phyloP scores from a whole-genome alignment of 2,113 vertebrate species.

The Lepidothrix coronata region DNA sequence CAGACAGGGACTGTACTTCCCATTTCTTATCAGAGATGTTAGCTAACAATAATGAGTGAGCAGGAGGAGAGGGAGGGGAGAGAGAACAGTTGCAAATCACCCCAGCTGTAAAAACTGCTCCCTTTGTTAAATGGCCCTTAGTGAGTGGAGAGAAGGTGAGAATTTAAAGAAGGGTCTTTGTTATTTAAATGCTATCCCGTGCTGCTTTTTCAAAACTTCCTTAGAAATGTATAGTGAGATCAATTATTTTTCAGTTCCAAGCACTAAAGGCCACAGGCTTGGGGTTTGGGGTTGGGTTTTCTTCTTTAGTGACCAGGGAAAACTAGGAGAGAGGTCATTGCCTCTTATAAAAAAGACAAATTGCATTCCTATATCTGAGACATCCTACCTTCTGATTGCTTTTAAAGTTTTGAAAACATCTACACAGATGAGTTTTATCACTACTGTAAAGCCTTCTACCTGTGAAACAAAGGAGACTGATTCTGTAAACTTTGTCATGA shows the following conservation, averaged over 20 bases:
- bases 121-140: background rate
- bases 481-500: background rate
- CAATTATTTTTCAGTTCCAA: background rate
- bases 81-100: conserved; percentile 34
- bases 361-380: background rate
- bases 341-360: background rate
- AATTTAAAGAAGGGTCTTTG: conserved; percentile 22
- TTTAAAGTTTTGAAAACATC: background rate
- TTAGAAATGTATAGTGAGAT: background rate
- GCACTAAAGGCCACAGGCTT: background rate
- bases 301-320: background rate
- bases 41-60: background rate
- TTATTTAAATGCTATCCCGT: conserved; percentile 12
- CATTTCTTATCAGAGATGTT: background rate
- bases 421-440: background rate
- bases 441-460: background rate
- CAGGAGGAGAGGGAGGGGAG: background rate
- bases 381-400: background rate
- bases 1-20: background rate
- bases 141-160: background rate
- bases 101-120: background rate
- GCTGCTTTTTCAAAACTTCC: conserved; percentile 13
- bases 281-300: fast-evolving
- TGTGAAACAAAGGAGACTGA: background rate
- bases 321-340: background rate